phyloP scores from a whole-genome alignment of 2,888 invertebrate genomes.

The Luperina testacea region DNA sequence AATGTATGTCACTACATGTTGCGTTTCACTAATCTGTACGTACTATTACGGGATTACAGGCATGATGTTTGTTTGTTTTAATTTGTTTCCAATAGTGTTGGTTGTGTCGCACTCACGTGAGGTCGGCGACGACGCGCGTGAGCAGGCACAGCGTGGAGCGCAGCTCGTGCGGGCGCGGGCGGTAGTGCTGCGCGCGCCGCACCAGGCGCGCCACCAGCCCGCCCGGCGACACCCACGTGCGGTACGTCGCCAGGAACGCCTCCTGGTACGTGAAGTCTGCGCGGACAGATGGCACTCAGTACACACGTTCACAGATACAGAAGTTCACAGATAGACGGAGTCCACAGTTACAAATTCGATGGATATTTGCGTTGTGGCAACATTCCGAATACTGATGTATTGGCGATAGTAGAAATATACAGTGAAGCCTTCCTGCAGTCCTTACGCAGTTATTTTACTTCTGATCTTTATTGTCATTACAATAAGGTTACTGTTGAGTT shows the following conservation, averaged over 20 bases:
- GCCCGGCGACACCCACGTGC: constrained; percentile 97
- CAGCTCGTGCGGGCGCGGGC: constrained; percentile 92
- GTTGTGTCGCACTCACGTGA: constrained; percentile 94
- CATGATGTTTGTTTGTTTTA: neutral
- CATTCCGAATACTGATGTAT: neutral
- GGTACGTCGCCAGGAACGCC: constrained; percentile 99
- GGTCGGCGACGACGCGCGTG: constrained; percentile 98
- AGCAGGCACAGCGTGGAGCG: constrained; percentile 97
- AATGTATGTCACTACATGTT: neutral
- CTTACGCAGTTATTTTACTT: neutral
- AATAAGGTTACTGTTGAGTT: neutral
- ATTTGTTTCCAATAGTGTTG: neutral
- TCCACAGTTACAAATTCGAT: constrained; percentile 1
- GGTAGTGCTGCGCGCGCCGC: constrained; percentile 92
- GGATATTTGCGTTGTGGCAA: neutral
- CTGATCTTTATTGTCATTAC: neutral
- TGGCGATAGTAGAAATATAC: neutral
- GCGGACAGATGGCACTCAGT: constrained; percentile 48
- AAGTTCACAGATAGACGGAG: constrained; percentile 22
- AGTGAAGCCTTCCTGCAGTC: neutral
- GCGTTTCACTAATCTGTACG: neutral
- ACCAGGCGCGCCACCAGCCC: constrained; percentile 96
- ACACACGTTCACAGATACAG: neutral
- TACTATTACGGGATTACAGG: neutral
- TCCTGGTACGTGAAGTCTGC: constrained; percentile 98